Conservation (phyloP, 2,113 vertebrate genomes). For the Leptodactylus fuscus region DNA sequence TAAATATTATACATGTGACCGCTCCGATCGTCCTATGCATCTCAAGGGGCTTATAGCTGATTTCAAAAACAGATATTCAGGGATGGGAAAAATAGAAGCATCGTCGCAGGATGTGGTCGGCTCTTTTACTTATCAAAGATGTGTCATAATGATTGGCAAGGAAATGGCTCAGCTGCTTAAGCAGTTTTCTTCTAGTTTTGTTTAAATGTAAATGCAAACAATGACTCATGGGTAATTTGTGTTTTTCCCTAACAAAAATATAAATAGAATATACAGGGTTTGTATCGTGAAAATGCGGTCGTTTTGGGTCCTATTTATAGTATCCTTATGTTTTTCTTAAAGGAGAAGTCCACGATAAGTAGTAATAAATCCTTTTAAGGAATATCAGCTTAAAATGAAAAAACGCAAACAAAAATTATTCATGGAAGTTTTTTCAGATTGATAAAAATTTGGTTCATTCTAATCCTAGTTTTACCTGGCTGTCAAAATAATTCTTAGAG, state of each 20-base stretch:
- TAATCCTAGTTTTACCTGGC: too few relatives aligned
- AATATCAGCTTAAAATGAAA: too few relatives aligned
- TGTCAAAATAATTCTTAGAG: too few relatives aligned
- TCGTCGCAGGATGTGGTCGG: constrained; percentile 27
- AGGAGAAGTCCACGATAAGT: too few relatives aligned
- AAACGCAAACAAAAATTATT: too few relatives aligned
- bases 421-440: too few relatives aligned
- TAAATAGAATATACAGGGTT: not conserved
- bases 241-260: not conserved
- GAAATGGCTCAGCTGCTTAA: constrained; percentile 22
- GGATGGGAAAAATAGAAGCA: constrained; percentile 66
- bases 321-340: not conserved
- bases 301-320: not conserved
- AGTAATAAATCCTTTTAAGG: too few relatives aligned
- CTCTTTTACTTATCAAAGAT: constrained; percentile 14
- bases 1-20: constrained; percentile 69
- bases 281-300: not conserved
- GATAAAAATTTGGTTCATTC: too few relatives aligned
- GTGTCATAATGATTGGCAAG: constrained; percentile 45
- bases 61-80: constrained; percentile 72
- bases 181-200: constrained; percentile 2
- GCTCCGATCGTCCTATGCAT: constrained; percentile 70
- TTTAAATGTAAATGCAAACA: constrained; percentile 11
- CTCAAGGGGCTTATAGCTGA: constrained; percentile 69
- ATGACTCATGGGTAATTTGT: not conserved